Percentiles rank a stretch among this genome's conserved stretches.
These are phyloP conservation scores for Protonibea diacanthus DNA, from an alignment of 2,797 vertebrate species.

Conservation along the genomic window DNA sequence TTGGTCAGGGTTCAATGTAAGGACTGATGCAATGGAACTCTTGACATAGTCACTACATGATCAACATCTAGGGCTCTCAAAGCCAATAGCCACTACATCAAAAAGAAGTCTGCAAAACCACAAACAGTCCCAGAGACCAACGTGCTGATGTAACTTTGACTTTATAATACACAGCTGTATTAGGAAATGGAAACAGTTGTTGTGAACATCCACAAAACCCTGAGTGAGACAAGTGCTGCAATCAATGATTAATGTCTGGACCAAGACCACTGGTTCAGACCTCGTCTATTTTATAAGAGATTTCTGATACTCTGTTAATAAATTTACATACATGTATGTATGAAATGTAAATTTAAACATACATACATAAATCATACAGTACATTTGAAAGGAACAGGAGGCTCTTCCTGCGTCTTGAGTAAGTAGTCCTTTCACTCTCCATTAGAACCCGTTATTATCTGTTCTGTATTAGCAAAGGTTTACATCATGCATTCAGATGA, in stretches of 20 bases:
- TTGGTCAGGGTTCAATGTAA: no score
- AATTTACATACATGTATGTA: no score
- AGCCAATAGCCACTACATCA: no score
- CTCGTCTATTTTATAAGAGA: not conserved
- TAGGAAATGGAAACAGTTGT: not conserved
- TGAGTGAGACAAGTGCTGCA: not conserved
- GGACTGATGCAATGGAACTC: no score
- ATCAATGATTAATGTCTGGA: not conserved
- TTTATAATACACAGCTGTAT: not conserved
- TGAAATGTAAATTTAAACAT: no score
- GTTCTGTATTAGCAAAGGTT: slow-evolving; percentile 69
- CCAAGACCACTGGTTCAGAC: not conserved
- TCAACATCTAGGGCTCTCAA: no score
- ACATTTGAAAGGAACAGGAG: slow-evolving; percentile 1
- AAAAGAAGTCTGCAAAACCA: no score
- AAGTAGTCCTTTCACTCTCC: slow-evolving; percentile 37
- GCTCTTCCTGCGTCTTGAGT: not conserved
- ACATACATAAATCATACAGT: not conserved
- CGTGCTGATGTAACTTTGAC: no score
- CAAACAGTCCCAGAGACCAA: no score
- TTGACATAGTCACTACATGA: no score
- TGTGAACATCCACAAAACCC: not conserved
- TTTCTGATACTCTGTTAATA: not conserved
- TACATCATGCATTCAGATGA: slow-evolving; percentile 66
- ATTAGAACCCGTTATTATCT: slow-evolving; percentile 26